These are phyloP conservation scores for Platalea minor DNA, from an alignment of 2,797 vertebrate genomes.

Conservation along the genomic window DNA sequence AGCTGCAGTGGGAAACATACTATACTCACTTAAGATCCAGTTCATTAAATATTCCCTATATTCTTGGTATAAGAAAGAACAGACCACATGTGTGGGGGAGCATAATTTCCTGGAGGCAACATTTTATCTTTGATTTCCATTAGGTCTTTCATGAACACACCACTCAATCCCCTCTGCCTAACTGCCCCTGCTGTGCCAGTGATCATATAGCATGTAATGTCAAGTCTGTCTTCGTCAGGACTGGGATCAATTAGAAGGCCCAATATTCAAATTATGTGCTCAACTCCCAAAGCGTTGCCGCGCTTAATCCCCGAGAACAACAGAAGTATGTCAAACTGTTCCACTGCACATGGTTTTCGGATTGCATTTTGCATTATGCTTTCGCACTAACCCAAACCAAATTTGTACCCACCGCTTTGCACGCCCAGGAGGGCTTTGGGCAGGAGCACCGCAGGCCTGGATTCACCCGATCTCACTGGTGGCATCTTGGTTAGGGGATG, in stretches of 20 bases:
- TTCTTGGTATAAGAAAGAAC: background rate
- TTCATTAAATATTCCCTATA: conserved; percentile 23
- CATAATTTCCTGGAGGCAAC: conserved; percentile 11
- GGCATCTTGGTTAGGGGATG: background rate
- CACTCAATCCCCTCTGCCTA: background rate
- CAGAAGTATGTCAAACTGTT: background rate
- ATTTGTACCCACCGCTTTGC: background rate
- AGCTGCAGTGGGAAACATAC: background rate
- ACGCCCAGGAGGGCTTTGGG: background rate
- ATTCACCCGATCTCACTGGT: background rate
- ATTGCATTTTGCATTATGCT: background rate
- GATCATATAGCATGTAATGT: background rate
- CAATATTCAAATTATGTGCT: background rate
- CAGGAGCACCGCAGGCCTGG: background rate
- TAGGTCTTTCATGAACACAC: conserved; percentile 12
- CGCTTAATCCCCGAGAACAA: background rate
- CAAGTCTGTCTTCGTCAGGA: background rate
- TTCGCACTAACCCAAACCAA: background rate
- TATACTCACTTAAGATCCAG: background rate
- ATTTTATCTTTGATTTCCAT: conserved; percentile 48
- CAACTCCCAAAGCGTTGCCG: background rate
- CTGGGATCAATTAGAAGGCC: conserved; percentile 27
- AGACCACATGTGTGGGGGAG: background rate
- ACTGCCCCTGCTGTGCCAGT: conserved; percentile 10
- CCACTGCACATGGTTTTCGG: background rate